A percentile compares a stretch with the other conserved stretches of the same genome.
Conservation (phyloP, 2,113 vertebrate species). For the Colius striatus region DNA sequence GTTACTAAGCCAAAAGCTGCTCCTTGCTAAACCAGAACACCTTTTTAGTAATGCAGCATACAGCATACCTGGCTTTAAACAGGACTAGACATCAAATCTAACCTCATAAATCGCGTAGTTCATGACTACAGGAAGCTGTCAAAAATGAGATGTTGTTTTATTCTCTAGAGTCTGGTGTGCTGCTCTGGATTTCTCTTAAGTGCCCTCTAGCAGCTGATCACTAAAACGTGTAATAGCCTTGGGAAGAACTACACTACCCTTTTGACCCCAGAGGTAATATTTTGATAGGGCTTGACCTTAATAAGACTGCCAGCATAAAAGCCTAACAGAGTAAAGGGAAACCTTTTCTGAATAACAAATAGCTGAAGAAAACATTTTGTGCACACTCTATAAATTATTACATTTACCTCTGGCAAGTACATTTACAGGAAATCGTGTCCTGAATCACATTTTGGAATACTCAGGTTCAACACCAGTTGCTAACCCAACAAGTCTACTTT, state of each 20-base stretch:
- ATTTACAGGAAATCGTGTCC: constrained; percentile 51
- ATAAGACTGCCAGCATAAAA: constrained; percentile 32
- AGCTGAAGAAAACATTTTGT: constrained; percentile 54
- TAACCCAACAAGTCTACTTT: not conserved
- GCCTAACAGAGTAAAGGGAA: constrained; percentile 28
- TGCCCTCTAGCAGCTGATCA: constrained; percentile 57
- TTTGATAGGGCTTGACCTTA: constrained; percentile 59
- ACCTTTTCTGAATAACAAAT: constrained; percentile 60
- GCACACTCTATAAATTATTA: constrained; percentile 66
- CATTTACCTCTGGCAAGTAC: constrained; percentile 62
- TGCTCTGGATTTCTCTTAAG: constrained; percentile 40
- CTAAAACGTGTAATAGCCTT: constrained; percentile 49
- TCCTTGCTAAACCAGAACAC: too few species aligned
- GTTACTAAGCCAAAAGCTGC: too few species aligned
- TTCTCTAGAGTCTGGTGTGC: constrained; percentile 37
- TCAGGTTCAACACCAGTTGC: not conserved
- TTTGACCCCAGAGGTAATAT: constrained; percentile 52
- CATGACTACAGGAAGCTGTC: constrained; percentile 62
- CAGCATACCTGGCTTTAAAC: constrained; percentile 45
- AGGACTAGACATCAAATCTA: constrained; percentile 67
- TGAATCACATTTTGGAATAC: constrained; percentile 32
- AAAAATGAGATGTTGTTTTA: constrained; percentile 65
- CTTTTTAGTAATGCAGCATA: constrained; percentile 56
- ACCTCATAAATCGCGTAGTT: constrained; percentile 70
- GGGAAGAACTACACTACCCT: constrained; percentile 40